phyloP scores from a whole-genome alignment of 2,888 invertebrate genomes.

The Eurytoma californica region DNA sequence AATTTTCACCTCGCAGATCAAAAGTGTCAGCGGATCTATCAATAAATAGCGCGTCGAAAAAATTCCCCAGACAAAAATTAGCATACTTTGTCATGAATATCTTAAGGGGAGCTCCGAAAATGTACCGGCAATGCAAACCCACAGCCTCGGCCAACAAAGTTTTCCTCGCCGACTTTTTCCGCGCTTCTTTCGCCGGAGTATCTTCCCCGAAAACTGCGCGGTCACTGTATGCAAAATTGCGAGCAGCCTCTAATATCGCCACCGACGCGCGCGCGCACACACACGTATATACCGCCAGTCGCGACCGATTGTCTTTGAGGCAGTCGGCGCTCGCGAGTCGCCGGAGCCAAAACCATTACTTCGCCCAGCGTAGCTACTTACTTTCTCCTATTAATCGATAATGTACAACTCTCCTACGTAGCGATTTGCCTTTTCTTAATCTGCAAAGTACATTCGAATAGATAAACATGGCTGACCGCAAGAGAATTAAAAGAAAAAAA shows the following conservation, averaged over 20 bases:
- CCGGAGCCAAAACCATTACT: slow-evolving; percentile 28
- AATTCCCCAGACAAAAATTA: slow-evolving; percentile 29
- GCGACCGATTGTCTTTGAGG: background rate
- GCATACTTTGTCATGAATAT: slow-evolving; percentile 41
- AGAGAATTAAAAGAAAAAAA: too few species aligned
- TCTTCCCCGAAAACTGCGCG: background rate
- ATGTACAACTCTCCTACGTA: background rate
- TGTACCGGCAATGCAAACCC: slow-evolving; percentile 37
- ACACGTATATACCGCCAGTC: background rate
- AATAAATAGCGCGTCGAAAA: background rate
- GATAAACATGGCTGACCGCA: background rate
- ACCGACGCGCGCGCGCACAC: too few species aligned
- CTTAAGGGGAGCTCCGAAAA: slow-evolving; percentile 45
- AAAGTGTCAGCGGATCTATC: slow-evolving; percentile 2
- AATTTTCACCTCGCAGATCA: background rate
- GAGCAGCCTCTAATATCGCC: slow-evolving; percentile 11
- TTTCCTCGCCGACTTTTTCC: slow-evolving; percentile 41
- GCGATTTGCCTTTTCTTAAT: background rate
- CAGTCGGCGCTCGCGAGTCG: slow-evolving; percentile 1
- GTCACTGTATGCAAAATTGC: slow-evolving; percentile 19
- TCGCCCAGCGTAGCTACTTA: background rate
- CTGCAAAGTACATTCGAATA: background rate
- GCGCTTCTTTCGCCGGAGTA: slow-evolving; percentile 4
- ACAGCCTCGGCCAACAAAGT: slow-evolving; percentile 45
- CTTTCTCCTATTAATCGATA: slow-evolving; percentile 18